Evolutionary conservation across 2,888 invertebrate species (phyloP), one percentile per base, ranked within the genome.

Genomic region (Trissolcus brochymenae): DNA sequence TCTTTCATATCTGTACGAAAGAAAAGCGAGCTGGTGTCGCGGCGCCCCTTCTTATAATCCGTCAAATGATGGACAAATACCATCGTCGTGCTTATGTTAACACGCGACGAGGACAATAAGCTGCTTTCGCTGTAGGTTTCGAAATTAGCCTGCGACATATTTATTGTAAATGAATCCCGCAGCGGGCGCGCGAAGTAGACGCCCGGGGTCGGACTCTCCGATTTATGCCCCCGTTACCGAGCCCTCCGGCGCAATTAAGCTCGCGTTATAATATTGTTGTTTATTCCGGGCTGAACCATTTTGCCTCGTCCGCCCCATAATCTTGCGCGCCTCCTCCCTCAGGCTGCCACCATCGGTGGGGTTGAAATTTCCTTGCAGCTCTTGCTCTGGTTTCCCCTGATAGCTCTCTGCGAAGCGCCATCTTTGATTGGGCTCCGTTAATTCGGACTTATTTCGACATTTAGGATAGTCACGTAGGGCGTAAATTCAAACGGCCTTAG

Each of bases 251-350:
- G 85, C 87, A 88, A 88, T 88, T 88, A 88, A 88, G 87, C 88
- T 86, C 85, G 85, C 86, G 87, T 87, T 88, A 88, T 88, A 88
- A 88, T 88, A 88, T 88, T 86, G 87, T 87, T 87, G 87, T 87
- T 88, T 88, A 88, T 88, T 87, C 85, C 83, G 83, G 83, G 82
- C 84, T 82, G 83, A 40, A 84, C 85, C 82, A 82, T 84, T 81
- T 81, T 82, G 76, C 78, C 57, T 55, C 76, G 49, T 56, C 71
- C 80, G 78, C 80, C 72, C 82, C 80, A 82, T 83, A 83, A 85
- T 84, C 82, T 82, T 80, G 17, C 51, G 17, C 51, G 17, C 81
- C 81, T 60, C 55, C 80, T 70, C 70, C 51, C 64, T 76, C 76
- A 46, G 60, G 62, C 75, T 59, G 67, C 71, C 53, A 6, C 16